phyloP scores from a whole-genome alignment of 2,888 invertebrate genomes.

The Campaea margaritaria region DNA sequence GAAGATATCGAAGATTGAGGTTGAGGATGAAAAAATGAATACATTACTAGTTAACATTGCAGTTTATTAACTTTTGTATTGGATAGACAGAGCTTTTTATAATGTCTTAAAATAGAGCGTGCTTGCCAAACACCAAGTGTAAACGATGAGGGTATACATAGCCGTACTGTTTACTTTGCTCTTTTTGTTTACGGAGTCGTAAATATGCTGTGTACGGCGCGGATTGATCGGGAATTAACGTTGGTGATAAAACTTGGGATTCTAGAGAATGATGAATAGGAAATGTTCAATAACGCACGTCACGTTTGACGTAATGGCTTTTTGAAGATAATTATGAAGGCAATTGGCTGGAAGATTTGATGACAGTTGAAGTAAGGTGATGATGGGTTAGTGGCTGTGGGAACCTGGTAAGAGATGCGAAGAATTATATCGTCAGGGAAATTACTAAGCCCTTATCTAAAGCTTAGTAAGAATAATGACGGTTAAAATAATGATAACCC shows the following conservation, averaged over 20 bases:
- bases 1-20: background rate
- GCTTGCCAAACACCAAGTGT: constrained; percentile 52
- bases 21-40: background rate
- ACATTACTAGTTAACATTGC: background rate
- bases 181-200: constrained; percentile 55
- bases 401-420: too few relatives aligned
- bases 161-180: constrained; percentile 51
- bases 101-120: constrained; percentile 51
- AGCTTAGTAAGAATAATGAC: too few relatives aligned
- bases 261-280: background rate
- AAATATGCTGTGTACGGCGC: constrained; percentile 29
- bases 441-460: too few relatives aligned
- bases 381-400: too few relatives aligned
- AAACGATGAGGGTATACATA: constrained; percentile 45
- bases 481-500: too few relatives aligned
- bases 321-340: background rate
- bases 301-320: too few relatives aligned
- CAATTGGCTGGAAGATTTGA: too few relatives aligned
- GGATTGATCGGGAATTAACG: constrained; percentile 29
- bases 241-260: constrained; percentile 5
- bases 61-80: constrained; percentile 14
- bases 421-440: too few relatives aligned
- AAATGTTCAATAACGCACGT: too few relatives aligned
- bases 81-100: constrained; percentile 31
- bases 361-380: background rate